Conservation (phyloP, 2,888 invertebrate species). For the Trachelus iudaicus region DNA sequence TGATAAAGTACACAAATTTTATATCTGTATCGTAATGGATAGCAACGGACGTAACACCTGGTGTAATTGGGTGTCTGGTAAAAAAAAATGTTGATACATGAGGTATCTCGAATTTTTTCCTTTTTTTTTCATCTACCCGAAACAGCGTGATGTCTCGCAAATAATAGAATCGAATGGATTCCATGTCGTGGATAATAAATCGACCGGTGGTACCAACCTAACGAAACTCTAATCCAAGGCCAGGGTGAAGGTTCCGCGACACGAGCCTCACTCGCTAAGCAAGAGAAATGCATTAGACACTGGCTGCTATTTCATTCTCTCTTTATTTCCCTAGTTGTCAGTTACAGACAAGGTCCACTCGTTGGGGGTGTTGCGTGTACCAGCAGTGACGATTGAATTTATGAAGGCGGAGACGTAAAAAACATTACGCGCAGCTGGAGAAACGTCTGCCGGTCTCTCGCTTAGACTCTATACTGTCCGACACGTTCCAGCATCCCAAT, state of each 20-base stretch:
- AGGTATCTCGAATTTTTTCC: not conserved
- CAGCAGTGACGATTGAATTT: conserved; percentile 26
- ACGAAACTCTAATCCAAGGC: conserved; percentile 20
- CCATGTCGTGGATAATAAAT: conserved; percentile 44
- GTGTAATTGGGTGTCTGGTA: not conserved
- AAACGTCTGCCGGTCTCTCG: conserved; percentile 4
- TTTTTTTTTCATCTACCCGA: not conserved
- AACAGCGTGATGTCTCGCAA: conserved; percentile 25
- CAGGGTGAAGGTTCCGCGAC: conserved; percentile 32
- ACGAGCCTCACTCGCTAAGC: conserved; percentile 30
- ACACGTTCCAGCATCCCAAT: not conserved
- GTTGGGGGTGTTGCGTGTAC: conserved; percentile 2
- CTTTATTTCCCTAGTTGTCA: conserved; percentile 12
- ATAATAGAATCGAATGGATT: conserved; percentile 36
- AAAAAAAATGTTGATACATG: not conserved
- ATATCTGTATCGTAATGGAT: not conserved
- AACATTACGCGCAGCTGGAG: conserved; percentile 18
- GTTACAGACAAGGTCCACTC: conserved; percentile 2
- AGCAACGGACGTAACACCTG: not conserved
- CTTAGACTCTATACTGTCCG: not conserved
- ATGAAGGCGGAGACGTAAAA: conserved; percentile 14
- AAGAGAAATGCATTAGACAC: conserved; percentile 48
- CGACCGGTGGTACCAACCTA: conserved; percentile 12
- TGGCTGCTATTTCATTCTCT: conserved; percentile 14
- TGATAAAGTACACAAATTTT: not conserved